A percentile compares a stretch with the other conserved stretches of the same genome.
Conservation (phyloP, 2,797 vertebrate species). For the Cyprinella venusta region DNA sequence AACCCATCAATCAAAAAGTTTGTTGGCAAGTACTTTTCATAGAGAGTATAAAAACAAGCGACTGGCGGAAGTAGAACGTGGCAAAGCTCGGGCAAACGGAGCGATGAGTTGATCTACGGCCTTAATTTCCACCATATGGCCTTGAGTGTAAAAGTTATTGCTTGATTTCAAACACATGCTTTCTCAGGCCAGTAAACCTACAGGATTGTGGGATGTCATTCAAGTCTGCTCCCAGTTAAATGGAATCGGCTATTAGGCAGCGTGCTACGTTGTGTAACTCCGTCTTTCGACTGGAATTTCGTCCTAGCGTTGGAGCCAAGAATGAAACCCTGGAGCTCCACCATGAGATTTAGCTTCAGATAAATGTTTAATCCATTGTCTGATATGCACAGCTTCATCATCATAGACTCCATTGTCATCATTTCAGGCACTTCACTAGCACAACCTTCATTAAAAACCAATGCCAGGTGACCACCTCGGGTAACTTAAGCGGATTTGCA, state of each 20-base stretch:
- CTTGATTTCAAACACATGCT: conserved; percentile 46
- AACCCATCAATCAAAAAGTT: conserved; percentile 20
- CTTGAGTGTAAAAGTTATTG: conserved; percentile 45
- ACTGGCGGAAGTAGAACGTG: background rate
- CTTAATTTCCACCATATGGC: conserved; percentile 56
- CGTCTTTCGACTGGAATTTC: conserved; percentile 4
- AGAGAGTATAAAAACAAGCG: conserved; percentile 5
- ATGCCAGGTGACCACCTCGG: conserved; percentile 28
- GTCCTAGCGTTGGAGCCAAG: conserved; percentile 1
- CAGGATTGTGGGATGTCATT: conserved; percentile 35
- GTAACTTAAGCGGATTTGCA: conserved; percentile 54
- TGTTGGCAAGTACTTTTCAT: conserved; percentile 8
- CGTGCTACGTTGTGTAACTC: conserved; percentile 26
- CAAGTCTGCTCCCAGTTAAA: conserved; percentile 44
- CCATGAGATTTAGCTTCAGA: conserved; percentile 23
- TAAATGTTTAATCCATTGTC: conserved; percentile 26
- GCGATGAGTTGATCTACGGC: conserved; percentile 49
- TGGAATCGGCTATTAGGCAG: conserved; percentile 18
- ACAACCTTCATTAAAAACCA: conserved; percentile 29
- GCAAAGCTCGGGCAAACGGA: conserved; percentile 30
- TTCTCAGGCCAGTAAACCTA: conserved; percentile 43
- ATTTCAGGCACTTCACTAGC: background rate
- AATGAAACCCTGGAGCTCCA: background rate
- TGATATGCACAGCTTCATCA: conserved; percentile 17
- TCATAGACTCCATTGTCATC: background rate